Conservation (phyloP, 2,113 vertebrate species). For the Charina bottae region DNA sequence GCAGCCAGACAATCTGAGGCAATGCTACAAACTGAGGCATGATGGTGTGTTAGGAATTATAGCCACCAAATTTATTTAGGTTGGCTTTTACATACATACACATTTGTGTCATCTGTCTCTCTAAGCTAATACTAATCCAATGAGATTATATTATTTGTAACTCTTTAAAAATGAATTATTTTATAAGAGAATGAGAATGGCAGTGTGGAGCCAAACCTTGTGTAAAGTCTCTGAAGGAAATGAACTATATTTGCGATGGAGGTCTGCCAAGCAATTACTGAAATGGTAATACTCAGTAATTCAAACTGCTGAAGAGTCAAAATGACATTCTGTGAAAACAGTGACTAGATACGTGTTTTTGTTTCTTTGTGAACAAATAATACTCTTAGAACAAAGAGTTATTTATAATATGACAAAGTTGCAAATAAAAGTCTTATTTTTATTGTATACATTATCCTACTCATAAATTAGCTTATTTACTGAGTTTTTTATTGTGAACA, state of each 20-base stretch:
- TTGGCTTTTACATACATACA: background rate
- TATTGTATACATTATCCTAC: too few relatives aligned
- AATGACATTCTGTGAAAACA: background rate
- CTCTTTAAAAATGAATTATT: background rate
- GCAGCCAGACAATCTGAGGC: background rate
- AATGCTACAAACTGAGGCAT: background rate
- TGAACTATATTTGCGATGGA: background rate
- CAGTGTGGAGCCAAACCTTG: background rate
- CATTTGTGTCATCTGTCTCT: background rate
- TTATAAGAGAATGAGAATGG: background rate
- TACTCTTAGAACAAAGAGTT: too few relatives aligned
- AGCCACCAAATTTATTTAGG: background rate
- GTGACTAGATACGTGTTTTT: background rate
- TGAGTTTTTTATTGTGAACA: too few relatives aligned
- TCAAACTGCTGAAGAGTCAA: background rate
- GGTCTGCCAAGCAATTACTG: background rate
- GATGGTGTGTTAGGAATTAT: background rate
- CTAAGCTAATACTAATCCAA: background rate
- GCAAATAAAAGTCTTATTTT: background rate
- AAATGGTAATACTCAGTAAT: background rate
- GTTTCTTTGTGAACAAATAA: background rate
- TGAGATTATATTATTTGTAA: background rate
- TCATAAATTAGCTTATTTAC: background rate
- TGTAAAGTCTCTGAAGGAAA: background rate
- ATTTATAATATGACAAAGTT: background rate